Evolutionary conservation across 2,113 vertebrate species (phyloP).

Genomic region (Urocynchramus pylzowi): DNA sequence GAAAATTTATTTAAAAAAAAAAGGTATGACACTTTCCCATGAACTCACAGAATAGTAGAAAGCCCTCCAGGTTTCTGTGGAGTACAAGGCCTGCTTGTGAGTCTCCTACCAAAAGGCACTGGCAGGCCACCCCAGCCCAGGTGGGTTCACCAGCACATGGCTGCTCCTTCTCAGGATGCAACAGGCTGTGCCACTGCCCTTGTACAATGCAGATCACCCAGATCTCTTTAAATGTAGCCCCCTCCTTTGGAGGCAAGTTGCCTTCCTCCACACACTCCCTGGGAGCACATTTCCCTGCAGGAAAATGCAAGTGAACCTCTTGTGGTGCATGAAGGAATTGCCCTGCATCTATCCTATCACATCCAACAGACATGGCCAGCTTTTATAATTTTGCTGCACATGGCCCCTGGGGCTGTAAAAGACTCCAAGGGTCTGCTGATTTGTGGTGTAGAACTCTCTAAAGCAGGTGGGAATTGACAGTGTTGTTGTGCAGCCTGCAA

Average conservation of each 20-base stretch:
- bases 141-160: fast-evolving
- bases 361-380: neutral
- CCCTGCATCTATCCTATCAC: neutral
- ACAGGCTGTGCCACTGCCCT: fast-evolving
- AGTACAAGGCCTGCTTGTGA: neutral
- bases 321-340: neutral
- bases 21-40: neutral
- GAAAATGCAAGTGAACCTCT: neutral
- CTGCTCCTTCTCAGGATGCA: neutral
- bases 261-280: neutral
- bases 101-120: neutral
- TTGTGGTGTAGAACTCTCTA: neutral
- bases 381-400: neutral
- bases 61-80: neutral
- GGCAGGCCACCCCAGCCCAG: neutral
- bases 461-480: neutral
- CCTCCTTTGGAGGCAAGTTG: neutral
- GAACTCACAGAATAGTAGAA: neutral
- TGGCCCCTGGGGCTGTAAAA: neutral
- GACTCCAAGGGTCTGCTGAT: neutral
- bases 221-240: neutral
- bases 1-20: neutral
- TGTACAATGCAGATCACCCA: neutral
- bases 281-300: neutral
- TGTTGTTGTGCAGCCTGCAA: neutral